Evolutionary conservation across 2,113 vertebrate species (phyloP).

Genomic region (Macrotis lagotis): DNA sequence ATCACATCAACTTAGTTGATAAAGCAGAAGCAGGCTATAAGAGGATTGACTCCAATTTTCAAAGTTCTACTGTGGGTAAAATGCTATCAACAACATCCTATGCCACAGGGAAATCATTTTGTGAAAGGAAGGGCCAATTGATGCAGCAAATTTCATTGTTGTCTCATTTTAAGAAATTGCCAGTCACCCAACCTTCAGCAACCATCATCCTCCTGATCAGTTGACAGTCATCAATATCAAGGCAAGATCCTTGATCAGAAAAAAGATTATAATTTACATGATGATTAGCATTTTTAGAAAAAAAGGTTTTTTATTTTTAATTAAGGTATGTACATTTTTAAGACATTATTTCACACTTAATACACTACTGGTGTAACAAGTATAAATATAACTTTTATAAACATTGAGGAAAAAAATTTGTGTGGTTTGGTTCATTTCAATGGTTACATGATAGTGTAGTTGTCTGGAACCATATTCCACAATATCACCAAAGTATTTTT

Average conservation of each 20-base stretch:
- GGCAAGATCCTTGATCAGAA: not conserved
- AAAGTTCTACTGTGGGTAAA: too few relatives aligned
- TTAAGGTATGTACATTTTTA: not conserved
- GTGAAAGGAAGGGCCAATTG: not conserved
- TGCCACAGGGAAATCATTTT: not conserved
- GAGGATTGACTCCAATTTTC: not conserved
- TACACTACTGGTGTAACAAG: not conserved
- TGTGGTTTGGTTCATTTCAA: too few relatives aligned
- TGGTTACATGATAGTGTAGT: not conserved
- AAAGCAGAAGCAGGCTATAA: not conserved
- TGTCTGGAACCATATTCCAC: not conserved
- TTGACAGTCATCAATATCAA: not conserved
- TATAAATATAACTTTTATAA: not conserved
- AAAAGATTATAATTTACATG: not conserved
- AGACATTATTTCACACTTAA: not conserved
- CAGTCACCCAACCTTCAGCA: not conserved
- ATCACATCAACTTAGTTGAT: not conserved
- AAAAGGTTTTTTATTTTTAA: not conserved
- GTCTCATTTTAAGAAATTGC: not conserved
- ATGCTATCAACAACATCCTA: not conserved
- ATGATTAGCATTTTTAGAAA: not conserved
- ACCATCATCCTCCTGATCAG: not conserved
- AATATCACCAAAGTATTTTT: not conserved
- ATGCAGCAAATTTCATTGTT: not conserved
- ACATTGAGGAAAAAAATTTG: too few relatives aligned